Evolutionary conservation across 2,113 vertebrate species (phyloP).

Genomic region (Mesitornis unicolor): DNA sequence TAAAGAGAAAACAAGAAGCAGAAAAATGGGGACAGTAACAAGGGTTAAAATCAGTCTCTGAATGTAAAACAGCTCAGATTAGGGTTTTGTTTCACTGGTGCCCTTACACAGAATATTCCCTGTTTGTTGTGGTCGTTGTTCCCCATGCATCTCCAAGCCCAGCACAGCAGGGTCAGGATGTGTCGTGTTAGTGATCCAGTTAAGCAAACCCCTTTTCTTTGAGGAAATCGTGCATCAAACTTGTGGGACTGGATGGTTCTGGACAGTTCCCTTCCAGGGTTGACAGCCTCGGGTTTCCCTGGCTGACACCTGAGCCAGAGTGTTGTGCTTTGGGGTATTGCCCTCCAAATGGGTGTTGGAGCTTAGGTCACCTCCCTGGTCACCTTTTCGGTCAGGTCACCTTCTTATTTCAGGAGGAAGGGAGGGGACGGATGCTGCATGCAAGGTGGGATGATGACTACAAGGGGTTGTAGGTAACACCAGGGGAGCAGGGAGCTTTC

Average conservation of each 20-base stretch:
- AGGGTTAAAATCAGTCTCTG: background rate
- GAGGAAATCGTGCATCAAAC: background rate
- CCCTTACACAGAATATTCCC: background rate
- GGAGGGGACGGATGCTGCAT: background rate
- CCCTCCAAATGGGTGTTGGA: background rate
- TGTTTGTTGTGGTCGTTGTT: background rate
- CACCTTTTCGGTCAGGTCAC: no score
- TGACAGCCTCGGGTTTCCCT: background rate
- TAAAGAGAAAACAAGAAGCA: background rate
- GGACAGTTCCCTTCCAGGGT: fast-evolving
- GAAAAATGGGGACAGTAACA: background rate
- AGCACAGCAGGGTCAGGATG: background rate
- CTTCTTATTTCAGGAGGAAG: background rate
- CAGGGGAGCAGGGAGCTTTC: no score
- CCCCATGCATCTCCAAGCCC: background rate
- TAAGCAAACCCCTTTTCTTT: background rate
- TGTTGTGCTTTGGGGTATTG: background rate
- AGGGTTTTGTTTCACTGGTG: background rate
- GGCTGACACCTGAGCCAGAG: no score
- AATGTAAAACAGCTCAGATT: background rate
- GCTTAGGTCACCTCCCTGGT: background rate
- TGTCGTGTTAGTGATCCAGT: no score
- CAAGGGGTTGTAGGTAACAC: background rate
- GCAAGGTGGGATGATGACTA: background rate
- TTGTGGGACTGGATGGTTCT: fast-evolving